Evolutionary conservation across 2,797 vertebrate species (phyloP).

Genomic region (Etheostoma nigrum): DNA sequence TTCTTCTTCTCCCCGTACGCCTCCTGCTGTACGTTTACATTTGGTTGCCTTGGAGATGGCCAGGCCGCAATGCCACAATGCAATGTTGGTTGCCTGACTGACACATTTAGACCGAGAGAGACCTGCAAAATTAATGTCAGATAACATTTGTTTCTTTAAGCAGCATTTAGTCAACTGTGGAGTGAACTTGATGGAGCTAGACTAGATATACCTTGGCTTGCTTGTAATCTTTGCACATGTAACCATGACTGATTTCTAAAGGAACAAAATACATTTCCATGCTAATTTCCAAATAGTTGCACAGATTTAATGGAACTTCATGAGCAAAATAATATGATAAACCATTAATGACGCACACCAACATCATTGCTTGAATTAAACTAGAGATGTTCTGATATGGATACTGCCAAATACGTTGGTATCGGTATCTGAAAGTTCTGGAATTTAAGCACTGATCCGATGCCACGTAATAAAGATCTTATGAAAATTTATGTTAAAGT

Average conservation of each 20-base stretch:
- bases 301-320: background rate
- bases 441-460: too few species aligned
- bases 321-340: background rate
- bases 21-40: slow-evolving; percentile 81
- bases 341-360: background rate
- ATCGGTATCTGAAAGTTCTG: too few species aligned
- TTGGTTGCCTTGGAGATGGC: slow-evolving; percentile 78
- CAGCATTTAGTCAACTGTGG: background rate
- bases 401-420: too few species aligned
- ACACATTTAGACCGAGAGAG: slow-evolving; percentile 1
- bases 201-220: background rate
- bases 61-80: slow-evolving; percentile 45
- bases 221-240: background rate
- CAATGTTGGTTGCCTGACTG: slow-evolving; percentile 10
- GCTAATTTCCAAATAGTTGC: background rate
- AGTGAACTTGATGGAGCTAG: background rate
- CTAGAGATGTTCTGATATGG: too few species aligned
- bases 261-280: background rate
- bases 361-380: background rate
- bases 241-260: background rate
- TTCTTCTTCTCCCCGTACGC: slow-evolving; percentile 33
- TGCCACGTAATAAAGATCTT: too few species aligned
- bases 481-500: too few species aligned
- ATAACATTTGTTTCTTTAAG: background rate
- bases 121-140: background rate